These are phyloP conservation scores for Phaedon cochleariae DNA, from an alignment of 2,888 invertebrate genomes.

Conservation along the genomic window DNA sequence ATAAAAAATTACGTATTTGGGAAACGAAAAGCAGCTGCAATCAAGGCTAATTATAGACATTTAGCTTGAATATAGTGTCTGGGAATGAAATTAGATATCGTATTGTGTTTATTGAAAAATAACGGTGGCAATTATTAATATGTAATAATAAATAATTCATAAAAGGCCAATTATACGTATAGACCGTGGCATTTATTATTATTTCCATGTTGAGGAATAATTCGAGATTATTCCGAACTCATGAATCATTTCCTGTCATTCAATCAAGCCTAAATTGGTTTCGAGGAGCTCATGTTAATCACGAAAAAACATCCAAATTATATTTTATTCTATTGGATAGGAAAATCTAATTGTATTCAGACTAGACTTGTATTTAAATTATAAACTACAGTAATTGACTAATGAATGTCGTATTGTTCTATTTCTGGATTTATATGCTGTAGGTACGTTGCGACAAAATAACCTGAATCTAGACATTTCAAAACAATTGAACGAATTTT, in stretches of 20 bases:
- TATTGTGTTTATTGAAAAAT: conserved; percentile 32
- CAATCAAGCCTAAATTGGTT: conserved; percentile 33
- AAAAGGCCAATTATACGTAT: conserved; percentile 29
- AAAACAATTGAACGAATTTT: conserved; percentile 42
- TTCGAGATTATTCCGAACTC: conserved; percentile 31
- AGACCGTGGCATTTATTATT: conserved; percentile 31
- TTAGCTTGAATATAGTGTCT: conserved; percentile 22
- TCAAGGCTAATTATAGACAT: conserved; percentile 24
- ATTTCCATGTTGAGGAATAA: conserved; percentile 37
- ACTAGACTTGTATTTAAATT: neutral
- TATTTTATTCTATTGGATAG: neutral
- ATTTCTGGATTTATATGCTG: conserved; percentile 1
- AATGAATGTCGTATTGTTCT: conserved; percentile 12
- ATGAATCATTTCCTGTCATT: conserved; percentile 41
- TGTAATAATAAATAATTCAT: conserved; percentile 38
- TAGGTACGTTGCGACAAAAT: conserved; percentile 30
- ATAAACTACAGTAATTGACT: conserved; percentile 5
- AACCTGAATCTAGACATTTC: conserved; percentile 48
- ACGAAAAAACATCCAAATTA: conserved; percentile 14
- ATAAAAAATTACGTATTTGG: conserved; percentile 19
- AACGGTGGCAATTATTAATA: conserved; percentile 30
- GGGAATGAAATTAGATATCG: conserved; percentile 27
- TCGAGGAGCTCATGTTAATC: conserved; percentile 26
- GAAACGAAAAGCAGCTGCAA: conserved; percentile 21
- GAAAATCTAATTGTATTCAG: neutral